Conservation (phyloP, 2,888 invertebrate genomes). For the Empis stercorea region DNA sequence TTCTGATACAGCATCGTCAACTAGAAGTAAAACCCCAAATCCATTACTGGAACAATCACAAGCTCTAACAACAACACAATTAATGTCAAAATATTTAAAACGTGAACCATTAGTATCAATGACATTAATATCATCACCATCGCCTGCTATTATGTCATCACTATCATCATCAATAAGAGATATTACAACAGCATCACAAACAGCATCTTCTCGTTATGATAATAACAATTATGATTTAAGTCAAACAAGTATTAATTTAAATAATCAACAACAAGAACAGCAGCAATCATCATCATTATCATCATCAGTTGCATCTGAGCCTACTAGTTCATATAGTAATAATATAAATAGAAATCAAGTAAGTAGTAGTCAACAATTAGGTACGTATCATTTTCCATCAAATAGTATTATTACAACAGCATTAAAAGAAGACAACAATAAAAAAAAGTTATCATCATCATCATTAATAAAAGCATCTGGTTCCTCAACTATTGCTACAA, state of each 20-base stretch:
- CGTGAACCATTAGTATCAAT: slow-evolving; percentile 33
- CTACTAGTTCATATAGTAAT: slow-evolving; percentile 24
- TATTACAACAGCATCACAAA: slow-evolving; percentile 2
- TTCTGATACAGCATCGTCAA: slow-evolving; percentile 31
- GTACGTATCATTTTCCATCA: slow-evolving; percentile 15
- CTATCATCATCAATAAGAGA: slow-evolving; percentile 11
- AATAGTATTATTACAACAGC: slow-evolving; percentile 11
- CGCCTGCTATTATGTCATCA: slow-evolving; percentile 31
- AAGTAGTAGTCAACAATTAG: slow-evolving; percentile 17
- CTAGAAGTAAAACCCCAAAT: slow-evolving; percentile 20
- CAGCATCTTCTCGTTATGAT: neutral
- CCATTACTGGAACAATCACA: slow-evolving; percentile 33
- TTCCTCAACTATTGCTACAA: neutral
- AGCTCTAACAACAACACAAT: slow-evolving; percentile 33
- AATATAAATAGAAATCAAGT: slow-evolving; percentile 15
- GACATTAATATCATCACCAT: slow-evolving; percentile 31
- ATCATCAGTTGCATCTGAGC: slow-evolving; percentile 10
- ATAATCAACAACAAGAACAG: slow-evolving; percentile 2
- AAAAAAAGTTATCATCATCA: slow-evolving; percentile 16
- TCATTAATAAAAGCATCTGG: slow-evolving; percentile 12
- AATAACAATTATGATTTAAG: slow-evolving; percentile 10
- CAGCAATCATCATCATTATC: slow-evolving; percentile 8
- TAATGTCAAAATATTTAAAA: slow-evolving; percentile 34
- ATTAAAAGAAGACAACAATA: slow-evolving; percentile 5
- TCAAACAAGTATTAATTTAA: slow-evolving; percentile 9